Evolutionary conservation across 2,888 invertebrate species (phyloP), one percentile per base, ranked within the genome.

Genomic region (Biston stratarius): DNA sequence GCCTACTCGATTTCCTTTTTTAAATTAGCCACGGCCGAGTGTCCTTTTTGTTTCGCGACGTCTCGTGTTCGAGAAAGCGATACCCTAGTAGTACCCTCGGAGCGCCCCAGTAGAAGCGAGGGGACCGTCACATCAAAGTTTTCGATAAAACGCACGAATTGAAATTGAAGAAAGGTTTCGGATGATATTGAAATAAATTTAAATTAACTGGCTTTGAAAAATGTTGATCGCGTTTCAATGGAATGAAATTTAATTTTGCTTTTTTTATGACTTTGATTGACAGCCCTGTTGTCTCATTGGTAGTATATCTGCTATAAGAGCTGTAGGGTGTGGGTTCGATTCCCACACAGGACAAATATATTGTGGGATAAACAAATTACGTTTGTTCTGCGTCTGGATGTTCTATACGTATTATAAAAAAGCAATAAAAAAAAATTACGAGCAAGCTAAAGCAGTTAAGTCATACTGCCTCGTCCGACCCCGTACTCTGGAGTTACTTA

Each of bases 1-100:
- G 77, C 77, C 81, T 85, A 85, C 88, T 91, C 91, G 89, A 92
- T 92, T 92, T 91, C 89, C 92, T 92, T 90, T 92, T 93, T 91
- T 84, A 91, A 93, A 93, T 93, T 93, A 93, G 91, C 92, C 81
- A 89, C 89, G 90, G 90, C 83, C 90, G 89, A 90, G 85, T 86
- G 88, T 92, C 84, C 85, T 91, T 90, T 90, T 92, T 93, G 92
- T 92, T 92, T 92, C 86, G 67, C 67, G 86, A 81, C 76, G 72
- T 78, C 80, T 80, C 79, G 77, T 74, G 67, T 77, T 75, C 72
- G 79, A 81, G 82, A 82, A 83, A 82, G 79, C 83, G 83, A 83
- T 86, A 84, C 80, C 79, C 76, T 76, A 72, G 73, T 69, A 71
- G 60, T 65, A 65, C 69, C 55, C 61, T 52, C 34, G 5, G 12